These are phyloP conservation scores for Leptinotarsa haldemani DNA, from an alignment of 2,888 invertebrate species.

Conservation along the genomic window DNA sequence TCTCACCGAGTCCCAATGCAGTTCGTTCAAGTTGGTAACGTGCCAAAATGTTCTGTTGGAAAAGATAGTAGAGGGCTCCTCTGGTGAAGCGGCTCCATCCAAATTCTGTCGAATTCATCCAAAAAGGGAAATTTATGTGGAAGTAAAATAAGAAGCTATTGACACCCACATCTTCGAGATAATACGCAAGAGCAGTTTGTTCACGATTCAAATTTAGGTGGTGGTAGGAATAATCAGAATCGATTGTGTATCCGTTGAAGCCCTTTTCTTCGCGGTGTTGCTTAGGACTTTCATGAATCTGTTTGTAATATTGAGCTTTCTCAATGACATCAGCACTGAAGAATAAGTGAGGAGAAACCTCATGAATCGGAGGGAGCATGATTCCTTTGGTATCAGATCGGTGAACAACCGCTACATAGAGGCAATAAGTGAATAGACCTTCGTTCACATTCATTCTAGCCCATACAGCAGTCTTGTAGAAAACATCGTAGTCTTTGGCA, in stretches of 20 bases:
- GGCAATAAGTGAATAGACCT: slow-evolving; percentile 74
- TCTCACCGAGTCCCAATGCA: slow-evolving; percentile 76
- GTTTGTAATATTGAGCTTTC: slow-evolving; percentile 73
- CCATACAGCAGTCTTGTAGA: slow-evolving; percentile 76
- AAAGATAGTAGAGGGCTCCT: slow-evolving; percentile 74
- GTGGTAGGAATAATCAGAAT: slow-evolving; percentile 72
- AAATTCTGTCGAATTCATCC: slow-evolving; percentile 68
- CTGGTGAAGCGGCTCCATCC: slow-evolving; percentile 68
- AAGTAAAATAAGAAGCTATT: slow-evolving; percentile 74
- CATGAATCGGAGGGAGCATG: slow-evolving; percentile 76
- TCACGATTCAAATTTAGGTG: slow-evolving; percentile 70
- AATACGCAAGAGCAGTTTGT: slow-evolving; percentile 71
- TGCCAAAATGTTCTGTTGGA: slow-evolving; percentile 76
- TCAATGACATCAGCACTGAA: slow-evolving; percentile 75
- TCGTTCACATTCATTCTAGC: slow-evolving; percentile 77
- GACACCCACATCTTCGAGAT: slow-evolving; percentile 78
- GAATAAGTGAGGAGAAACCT: slow-evolving; percentile 78
- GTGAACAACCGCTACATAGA: slow-evolving; percentile 72
- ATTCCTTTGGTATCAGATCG: slow-evolving; percentile 74
- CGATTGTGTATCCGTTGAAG: slow-evolving; percentile 67
- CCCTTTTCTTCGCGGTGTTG: slow-evolving; percentile 36
- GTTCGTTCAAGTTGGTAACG: slow-evolving; percentile 81
- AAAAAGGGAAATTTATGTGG: slow-evolving; percentile 73
- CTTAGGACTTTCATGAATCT: slow-evolving; percentile 62
- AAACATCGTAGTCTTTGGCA: slow-evolving; percentile 77